Evolutionary conservation across 1,140 invertebrate genomes (phyloP), one percentile per base, ranked within the genome.

Genomic region (Thereuonema tuberculata): DNA sequence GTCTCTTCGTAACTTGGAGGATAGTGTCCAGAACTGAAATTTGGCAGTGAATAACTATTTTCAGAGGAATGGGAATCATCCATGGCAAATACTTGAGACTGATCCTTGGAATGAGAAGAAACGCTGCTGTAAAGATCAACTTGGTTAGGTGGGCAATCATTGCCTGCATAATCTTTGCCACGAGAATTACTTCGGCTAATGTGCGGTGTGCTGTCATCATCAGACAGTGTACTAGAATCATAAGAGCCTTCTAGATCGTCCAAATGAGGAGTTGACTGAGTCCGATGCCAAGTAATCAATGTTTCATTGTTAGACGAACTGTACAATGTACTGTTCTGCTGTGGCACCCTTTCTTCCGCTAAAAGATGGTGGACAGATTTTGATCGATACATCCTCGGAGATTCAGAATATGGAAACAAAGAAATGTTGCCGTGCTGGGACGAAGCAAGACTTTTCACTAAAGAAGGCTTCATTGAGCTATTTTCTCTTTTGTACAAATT

Each of bases 191-290:
- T 77, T 20, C 77, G 63, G 9, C 76, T 77, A 0, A 78, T 74
- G 59, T 77, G 76, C 20, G 77, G 77, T 0, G 77, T 78, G 47
- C 75, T 77, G 64, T 78, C 76, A 58, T 78, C 76, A 62, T 77
- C 76, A 21, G 74, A 76, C 27, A 78, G 62, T 1, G 76, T 78
- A 52, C 75, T 77, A 1, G 76, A 77, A 62, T 77, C 74, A 57
- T 75, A 74, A 23, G 71, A 72, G 5, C 66, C 62, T n/a, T n/a
- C n/a, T n/a, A n/a, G n/a, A 52, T 72, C 71, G 37, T 71, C 67
- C 17, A 74, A 69, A 60, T 72, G 71, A 15, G 73, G 70, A 1
- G 73, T 74, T 9, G 72, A 74, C 17, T 56, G 21, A 24, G 46
- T 37, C 15, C 43, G 24, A 56, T 60, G 25, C 25, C 58, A 24